Evolutionary conservation across 2,888 invertebrate genomes (phyloP).

Genomic region (Leptinotarsa juncta): DNA sequence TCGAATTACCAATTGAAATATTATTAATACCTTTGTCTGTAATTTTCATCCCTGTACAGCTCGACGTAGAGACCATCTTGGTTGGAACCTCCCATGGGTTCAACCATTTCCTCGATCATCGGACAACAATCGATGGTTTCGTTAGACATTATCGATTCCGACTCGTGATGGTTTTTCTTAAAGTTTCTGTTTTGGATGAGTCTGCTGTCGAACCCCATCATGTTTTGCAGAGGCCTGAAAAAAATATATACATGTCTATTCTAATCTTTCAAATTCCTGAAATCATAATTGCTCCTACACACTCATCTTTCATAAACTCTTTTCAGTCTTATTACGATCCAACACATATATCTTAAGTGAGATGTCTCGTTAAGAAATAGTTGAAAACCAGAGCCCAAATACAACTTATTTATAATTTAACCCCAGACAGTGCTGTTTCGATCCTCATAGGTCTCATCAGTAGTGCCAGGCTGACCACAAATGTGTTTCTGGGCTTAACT

Average conservation of each 20-base stretch:
- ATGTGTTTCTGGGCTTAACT: too few species aligned
- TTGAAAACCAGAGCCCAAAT: too few species aligned
- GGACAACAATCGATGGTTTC: slow-evolving; percentile 82
- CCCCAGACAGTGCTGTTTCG: too few species aligned
- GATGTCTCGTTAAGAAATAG: too few species aligned
- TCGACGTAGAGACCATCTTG: slow-evolving; percentile 78
- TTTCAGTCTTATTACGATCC: too few species aligned
- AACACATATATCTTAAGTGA: too few species aligned
- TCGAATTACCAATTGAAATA: background rate
- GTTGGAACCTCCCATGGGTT: slow-evolving; percentile 82
- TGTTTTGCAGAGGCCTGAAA: slow-evolving; percentile 24
- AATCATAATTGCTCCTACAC: too few species aligned
- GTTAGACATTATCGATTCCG: slow-evolving; percentile 19
- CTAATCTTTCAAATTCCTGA: too few species aligned
- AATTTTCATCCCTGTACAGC: slow-evolving; percentile 78
- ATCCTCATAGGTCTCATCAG: too few species aligned
- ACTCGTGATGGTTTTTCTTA: slow-evolving; percentile 25
- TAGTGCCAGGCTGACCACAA: too few species aligned
- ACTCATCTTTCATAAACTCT: too few species aligned
- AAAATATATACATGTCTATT: background rate
- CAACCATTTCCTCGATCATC: slow-evolving; percentile 79
- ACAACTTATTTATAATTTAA: too few species aligned
- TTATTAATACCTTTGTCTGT: slow-evolving; percentile 68
- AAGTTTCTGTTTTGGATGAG: slow-evolving; percentile 33
- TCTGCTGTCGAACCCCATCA: slow-evolving; percentile 19